Conservation (phyloP, 2,113 vertebrate species). For the Python bivittatus region DNA sequence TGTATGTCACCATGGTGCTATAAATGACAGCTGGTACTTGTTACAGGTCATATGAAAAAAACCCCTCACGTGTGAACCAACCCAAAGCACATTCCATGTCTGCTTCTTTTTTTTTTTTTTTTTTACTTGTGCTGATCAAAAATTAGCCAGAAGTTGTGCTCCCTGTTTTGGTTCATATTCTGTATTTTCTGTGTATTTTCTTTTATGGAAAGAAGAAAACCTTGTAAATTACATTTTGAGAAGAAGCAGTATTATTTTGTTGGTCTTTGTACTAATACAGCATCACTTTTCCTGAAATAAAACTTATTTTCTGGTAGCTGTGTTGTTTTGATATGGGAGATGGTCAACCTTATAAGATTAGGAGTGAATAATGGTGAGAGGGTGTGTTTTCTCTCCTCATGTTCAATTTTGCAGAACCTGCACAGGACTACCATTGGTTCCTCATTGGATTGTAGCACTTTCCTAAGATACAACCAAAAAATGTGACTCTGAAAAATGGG, state of each 20-base stretch:
- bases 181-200: slow-evolving; percentile 49
- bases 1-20: slow-evolving; percentile 49
- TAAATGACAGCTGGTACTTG: slow-evolving; percentile 55
- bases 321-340: slow-evolving; percentile 14
- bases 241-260: slow-evolving; percentile 66
- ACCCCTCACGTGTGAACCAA: slow-evolving; percentile 55
- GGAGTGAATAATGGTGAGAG: not conserved
- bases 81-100: slow-evolving; percentile 54
- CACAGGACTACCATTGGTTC: not conserved
- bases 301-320: slow-evolving; percentile 78
- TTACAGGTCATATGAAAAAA: slow-evolving; percentile 58
- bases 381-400: not conserved
- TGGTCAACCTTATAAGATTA: not conserved
- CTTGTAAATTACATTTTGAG: slow-evolving; percentile 70
- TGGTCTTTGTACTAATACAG: slow-evolving; percentile 67
- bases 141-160: slow-evolving; percentile 60
- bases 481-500: not conserved
- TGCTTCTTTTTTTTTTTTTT: slow-evolving; percentile 41
- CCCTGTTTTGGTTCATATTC: slow-evolving; percentile 54
- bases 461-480: not conserved
- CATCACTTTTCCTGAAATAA: slow-evolving; percentile 78
- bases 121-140: slow-evolving; percentile 69
- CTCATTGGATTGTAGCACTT: not conserved
- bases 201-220: slow-evolving; percentile 53
- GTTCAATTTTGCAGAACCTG: not conserved